Conservation (phyloP, 2,113 vertebrate genomes). For the Probosciger aterrimus region DNA sequence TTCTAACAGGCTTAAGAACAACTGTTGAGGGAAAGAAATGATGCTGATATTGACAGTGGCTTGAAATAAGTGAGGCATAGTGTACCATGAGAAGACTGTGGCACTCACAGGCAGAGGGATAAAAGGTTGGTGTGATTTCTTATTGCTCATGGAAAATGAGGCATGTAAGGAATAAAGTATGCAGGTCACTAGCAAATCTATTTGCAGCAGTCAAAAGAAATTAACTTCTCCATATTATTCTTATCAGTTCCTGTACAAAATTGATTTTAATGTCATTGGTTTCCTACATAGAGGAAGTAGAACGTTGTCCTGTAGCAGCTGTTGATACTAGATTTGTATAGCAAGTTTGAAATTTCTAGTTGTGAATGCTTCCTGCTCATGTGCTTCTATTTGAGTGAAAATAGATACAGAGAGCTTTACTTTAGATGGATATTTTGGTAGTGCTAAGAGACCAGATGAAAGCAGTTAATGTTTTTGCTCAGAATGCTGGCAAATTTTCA, state of each 20-base stretch:
- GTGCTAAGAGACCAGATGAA: neutral
- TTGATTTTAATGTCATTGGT: neutral
- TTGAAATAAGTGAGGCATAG: neutral
- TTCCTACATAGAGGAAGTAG: neutral
- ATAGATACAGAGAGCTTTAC: neutral
- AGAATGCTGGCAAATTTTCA: neutral
- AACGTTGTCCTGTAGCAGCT: neutral
- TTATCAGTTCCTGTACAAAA: neutral
- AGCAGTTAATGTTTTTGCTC: neutral
- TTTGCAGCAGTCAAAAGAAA: neutral
- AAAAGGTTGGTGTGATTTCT: neutral
- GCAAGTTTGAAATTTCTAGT: neutral
- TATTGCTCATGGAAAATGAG: neutral
- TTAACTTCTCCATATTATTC: neutral
- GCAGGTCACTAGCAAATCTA: neutral
- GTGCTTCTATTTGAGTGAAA: neutral
- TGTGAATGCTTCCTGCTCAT: neutral
- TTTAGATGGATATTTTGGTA: neutral
- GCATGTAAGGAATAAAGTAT: neutral
- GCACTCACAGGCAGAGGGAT: neutral
- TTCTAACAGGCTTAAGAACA: neutral
- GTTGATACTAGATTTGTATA: rapidly evolving
- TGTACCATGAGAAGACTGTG: neutral
- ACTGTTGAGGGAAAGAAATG: neutral
- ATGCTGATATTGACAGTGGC: rapidly evolving